Conservation (phyloP, 2,888 invertebrate genomes). For the Carterocephalus palaemon region DNA sequence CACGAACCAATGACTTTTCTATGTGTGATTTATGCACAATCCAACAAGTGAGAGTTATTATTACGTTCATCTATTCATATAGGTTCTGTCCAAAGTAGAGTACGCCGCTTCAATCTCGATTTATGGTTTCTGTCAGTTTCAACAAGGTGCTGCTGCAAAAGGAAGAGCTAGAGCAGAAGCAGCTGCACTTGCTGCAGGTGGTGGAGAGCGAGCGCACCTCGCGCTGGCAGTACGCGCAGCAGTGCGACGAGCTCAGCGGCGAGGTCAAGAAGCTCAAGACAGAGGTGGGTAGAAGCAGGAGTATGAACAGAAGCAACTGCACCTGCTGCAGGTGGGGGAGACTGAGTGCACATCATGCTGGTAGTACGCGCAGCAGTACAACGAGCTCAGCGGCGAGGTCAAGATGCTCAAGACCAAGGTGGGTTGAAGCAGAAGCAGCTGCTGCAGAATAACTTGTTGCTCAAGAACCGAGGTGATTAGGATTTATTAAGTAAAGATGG, state of each 20-base stretch:
- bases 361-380: conserved; percentile 95
- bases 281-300: conserved; percentile 93
- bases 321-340: conserved; percentile 92
- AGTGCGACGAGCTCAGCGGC: conserved; percentile 92
- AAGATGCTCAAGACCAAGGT: conserved; percentile 94
- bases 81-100: no score
- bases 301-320: conserved; percentile 93
- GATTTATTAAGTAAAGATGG: no score
- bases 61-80: no score
- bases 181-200: conserved; percentile 91
- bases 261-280: conserved; percentile 93
- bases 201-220: conserved; percentile 95
- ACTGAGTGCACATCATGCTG: conserved; percentile 95
- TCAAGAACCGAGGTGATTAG: not conserved
- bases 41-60: no score
- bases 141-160: conserved; percentile 93
- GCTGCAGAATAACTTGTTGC: conserved; percentile 72
- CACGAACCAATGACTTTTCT: no score
- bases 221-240: conserved; percentile 95
- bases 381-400: conserved; percentile 92
- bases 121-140: conserved; percentile 84
- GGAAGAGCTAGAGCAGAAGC: conserved; percentile 94
- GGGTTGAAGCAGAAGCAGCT: conserved; percentile 91
- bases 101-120: no score
- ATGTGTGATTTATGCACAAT: no score